Base-by-base conservation (phyloP, 2,797 vertebrate genomes). In the Sarcophilus harrisii region DNA sequence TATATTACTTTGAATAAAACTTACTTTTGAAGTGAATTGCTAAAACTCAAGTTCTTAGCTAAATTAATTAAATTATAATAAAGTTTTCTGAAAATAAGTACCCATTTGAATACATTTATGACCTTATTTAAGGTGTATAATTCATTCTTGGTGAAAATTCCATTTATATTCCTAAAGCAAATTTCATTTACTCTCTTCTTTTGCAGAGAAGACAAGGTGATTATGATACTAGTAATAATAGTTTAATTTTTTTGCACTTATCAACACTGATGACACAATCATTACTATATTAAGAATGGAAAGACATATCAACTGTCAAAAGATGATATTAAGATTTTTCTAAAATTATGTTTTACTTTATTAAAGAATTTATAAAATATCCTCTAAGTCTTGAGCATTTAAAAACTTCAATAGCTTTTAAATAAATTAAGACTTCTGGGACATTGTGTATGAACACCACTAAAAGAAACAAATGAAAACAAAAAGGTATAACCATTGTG, bases 1-100 rank as follows among this genome's bases (percentile, higher is more conserved):
- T 11, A 97, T 58, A 81, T 73, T 16, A 91, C 14, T 96, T 45
- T 94, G 27, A 93, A 96, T 94, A 94, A 3, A 95, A 96, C 0
- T 92, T 90, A 87, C 55, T 96, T 95, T 97, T 16, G 52, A 90
- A 90, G 4, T 73, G 59, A 96, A 95, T 94, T 92, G 93, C n/a
- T n/a, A 94, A 94, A 95, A 93, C 9, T 38, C 95, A 92, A 87
- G 57, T 93, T 95, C 93, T 96, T 96, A 97, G 95, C 87, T 95
- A 54, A 60, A 81, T 93, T 12, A 54, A 93, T 91, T 94, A 91
- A 57, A 73, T 95, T 96, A 92, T 95, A 96, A 96, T 38, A 94
- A 93, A 38, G 28, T 95, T 54, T 96, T 94, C 2, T 89, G 94
- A 58, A 45, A 94, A 92, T 95, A 93, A 94, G 92, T 73, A n/a